phyloP scores from a whole-genome alignment of 2,113 vertebrate genomes.

The Notothenia coriiceps region DNA sequence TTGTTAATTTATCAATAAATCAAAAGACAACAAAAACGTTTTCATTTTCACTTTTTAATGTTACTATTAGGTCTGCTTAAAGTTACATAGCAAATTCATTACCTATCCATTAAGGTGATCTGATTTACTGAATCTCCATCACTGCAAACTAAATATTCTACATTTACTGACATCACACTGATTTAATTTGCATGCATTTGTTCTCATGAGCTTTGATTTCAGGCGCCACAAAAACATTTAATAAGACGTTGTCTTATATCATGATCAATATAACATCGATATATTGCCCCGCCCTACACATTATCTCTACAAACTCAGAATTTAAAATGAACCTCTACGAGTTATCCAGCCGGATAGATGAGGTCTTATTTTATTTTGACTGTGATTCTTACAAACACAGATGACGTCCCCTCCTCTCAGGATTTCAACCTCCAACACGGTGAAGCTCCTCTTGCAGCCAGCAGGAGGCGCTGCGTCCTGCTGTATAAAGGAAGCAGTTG shows the following conservation, averaged over 20 bases:
- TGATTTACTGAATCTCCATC: not conserved
- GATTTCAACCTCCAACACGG: conserved; percentile 17
- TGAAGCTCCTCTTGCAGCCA: conserved; percentile 21
- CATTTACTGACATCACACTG: not conserved
- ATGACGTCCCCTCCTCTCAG: not conserved
- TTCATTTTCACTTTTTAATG: not conserved
- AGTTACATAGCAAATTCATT: not conserved
- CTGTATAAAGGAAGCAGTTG: not conserved
- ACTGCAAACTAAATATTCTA: not conserved
- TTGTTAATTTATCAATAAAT: not conserved
- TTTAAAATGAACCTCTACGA: not conserved
- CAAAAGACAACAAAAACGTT: not conserved
- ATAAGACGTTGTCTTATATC: too few species aligned
- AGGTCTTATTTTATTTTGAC: too few species aligned
- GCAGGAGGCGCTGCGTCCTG: conserved; percentile 40
- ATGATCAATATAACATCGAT: too few species aligned
- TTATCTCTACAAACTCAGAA: not conserved
- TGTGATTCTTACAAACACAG: too few species aligned
- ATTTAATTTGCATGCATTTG: not conserved
- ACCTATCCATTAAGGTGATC: not conserved
- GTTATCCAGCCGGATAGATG: too few species aligned
- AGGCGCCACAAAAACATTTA: not conserved
- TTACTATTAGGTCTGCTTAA: not conserved
- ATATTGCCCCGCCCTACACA: too few species aligned
- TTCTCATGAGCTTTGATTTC: not conserved